Evolutionary conservation across 2,113 vertebrate species (phyloP).

Genomic region (Mirza zaza): DNA sequence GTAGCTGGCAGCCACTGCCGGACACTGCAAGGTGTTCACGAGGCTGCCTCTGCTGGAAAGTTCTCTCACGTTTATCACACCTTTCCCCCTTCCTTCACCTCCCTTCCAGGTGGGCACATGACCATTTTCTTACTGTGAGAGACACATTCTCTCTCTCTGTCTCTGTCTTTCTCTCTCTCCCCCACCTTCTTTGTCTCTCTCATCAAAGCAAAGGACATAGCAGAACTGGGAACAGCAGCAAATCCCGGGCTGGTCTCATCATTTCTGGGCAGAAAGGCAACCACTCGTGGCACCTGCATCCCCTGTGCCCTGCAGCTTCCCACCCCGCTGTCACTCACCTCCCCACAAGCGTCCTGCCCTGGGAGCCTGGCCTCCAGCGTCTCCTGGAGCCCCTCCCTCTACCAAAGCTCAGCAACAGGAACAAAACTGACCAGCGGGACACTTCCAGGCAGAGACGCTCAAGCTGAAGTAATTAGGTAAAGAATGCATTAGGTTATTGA

Average conservation of each 20-base stretch:
- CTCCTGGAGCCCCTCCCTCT: background rate
- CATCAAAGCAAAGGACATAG: background rate
- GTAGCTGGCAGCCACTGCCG: background rate
- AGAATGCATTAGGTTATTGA: background rate
- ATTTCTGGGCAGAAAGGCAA: background rate
- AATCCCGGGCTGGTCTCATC: background rate
- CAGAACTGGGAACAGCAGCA: background rate
- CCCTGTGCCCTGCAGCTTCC: background rate
- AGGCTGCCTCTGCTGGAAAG: background rate
- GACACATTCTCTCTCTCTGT: background rate
- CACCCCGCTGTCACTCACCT: too few species aligned
- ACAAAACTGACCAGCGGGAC: background rate
- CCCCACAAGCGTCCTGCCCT: background rate
- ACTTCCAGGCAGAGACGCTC: background rate
- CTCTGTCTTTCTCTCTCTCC: background rate
- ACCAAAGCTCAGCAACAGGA: background rate
- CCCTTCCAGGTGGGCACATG: background rate
- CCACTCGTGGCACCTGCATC: accelerated
- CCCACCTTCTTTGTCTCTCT: background rate
- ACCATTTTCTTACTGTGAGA: background rate
- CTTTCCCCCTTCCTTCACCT: background rate
- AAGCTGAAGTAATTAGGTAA: background rate
- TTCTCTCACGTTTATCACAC: background rate
- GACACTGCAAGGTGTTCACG: accelerated
- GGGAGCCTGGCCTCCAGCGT: background rate